These are phyloP conservation scores for Excalfactoria chinensis DNA, from an alignment of 2,113 vertebrate species.

Conservation along the genomic window DNA sequence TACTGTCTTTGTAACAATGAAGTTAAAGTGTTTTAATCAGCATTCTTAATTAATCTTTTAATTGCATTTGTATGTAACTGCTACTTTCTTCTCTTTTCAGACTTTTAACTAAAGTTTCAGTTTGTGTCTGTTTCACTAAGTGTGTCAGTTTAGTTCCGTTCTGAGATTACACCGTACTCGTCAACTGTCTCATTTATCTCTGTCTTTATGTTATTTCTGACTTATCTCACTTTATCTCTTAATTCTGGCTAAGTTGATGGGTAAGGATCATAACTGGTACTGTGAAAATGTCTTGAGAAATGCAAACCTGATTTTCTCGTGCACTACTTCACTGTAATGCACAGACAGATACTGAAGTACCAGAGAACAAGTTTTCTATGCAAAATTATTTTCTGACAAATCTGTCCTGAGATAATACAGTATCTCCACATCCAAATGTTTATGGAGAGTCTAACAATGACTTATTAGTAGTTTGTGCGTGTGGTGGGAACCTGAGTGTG, in stretches of 20 bases:
- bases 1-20: background rate
- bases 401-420: background rate
- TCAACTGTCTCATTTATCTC: background rate
- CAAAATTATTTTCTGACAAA: background rate
- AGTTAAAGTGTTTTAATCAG: background rate
- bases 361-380: background rate
- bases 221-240: background rate
- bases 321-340: background rate
- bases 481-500: accelerated
- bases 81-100: background rate
- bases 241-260: background rate
- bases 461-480: accelerated
- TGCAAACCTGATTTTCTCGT: background rate
- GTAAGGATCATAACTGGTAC: background rate
- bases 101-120: background rate
- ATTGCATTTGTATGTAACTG: background rate
- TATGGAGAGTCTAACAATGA: background rate
- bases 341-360: accelerated
- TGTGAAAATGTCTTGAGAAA: background rate
- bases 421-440: background rate
- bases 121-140: background rate
- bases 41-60: background rate
- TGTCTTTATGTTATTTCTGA: background rate
- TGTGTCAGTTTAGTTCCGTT: background rate
- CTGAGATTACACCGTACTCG: background rate